Evolutionary conservation across 2,113 vertebrate species (phyloP).

Genomic region (Tragelaphus buxtoni): DNA sequence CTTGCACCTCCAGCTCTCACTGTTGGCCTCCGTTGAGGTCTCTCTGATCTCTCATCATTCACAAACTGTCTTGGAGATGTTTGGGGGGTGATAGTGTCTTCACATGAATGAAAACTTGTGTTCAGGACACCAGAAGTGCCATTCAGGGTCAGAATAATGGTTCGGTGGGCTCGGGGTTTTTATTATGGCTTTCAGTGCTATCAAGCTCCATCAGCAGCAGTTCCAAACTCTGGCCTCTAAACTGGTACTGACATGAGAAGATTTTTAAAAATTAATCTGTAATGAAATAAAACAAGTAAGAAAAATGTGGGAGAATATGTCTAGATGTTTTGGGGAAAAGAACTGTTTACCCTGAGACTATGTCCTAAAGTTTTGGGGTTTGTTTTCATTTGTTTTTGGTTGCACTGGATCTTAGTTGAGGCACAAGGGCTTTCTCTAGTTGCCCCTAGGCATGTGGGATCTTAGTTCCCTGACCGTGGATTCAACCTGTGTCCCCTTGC

Average conservation of each 20-base stretch:
- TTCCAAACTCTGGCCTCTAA: background rate
- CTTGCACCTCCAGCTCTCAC: background rate
- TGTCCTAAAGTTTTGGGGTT: background rate
- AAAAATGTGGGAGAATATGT: background rate
- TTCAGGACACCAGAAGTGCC: background rate
- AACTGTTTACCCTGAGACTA: background rate
- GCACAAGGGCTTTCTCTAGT: background rate
- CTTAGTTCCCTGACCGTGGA: background rate
- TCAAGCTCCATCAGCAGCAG: background rate
- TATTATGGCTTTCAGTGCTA: background rate
- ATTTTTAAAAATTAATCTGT: background rate
- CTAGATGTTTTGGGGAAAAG: background rate
- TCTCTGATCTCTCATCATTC: background rate
- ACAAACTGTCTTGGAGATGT: background rate
- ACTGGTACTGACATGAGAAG: background rate
- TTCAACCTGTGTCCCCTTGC: background rate
- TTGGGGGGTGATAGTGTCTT: background rate
- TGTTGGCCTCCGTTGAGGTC: background rate
- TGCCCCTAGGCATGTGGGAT: background rate
- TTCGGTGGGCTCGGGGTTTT: background rate
- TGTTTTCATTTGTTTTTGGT: background rate
- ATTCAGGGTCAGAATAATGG: background rate
- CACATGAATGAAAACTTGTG: background rate
- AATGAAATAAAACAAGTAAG: background rate
- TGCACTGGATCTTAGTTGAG: background rate